Base-by-base conservation (phyloP, 2,888 invertebrate species). In the Mesorhabditis sp. region DNA sequence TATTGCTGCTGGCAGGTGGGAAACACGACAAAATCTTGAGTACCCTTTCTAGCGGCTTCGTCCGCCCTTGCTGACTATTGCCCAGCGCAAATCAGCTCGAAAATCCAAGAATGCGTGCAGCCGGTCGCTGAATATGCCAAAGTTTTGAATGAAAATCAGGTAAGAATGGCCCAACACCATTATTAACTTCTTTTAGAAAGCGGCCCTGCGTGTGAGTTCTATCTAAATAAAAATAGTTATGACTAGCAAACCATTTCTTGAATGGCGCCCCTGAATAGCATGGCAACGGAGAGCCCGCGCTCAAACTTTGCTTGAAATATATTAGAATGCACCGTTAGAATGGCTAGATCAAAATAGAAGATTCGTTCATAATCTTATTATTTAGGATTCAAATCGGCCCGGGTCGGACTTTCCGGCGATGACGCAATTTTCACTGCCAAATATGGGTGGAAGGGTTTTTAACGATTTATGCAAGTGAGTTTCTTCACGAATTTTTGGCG, bases 111-210 rank as follows among this genome's bases (percentile, higher is more conserved):
- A 64, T 85, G 85, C 71, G 85, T 85, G 5, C 80, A 78, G 58
- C 85, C 85, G n/a, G 85, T 85, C 5, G 83, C 83, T n/a, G 81
- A 83, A 43, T 84, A 84, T 65, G 84, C 85, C 10, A 85, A 85
- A 71, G 76, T 83, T 41, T 72, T 85, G 43, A 84, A 82, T 71
- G 72, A 75, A 45, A 77, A 79, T 67, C 79, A 83, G 71, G 80
- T 77, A n/a, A 15, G 70, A 64, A 15, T 4, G 3, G 44, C 10
- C 4, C 4, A 42, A 62, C 41, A 10, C 28, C 58, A 10, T 50
- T 50, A 13, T 50, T 50, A 50, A 50, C 2, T 50, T 50, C 1
- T 50, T 50, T 50, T 50, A 50, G 58, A 50, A 50, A 50, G 58
- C 58, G 1, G 58, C 58, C n/a, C 58, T 50, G 7, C 58, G 58